phyloP scores from a whole-genome alignment of 53 echinoderm and acorn worm genomes.

The Stichopus horrens region DNA sequence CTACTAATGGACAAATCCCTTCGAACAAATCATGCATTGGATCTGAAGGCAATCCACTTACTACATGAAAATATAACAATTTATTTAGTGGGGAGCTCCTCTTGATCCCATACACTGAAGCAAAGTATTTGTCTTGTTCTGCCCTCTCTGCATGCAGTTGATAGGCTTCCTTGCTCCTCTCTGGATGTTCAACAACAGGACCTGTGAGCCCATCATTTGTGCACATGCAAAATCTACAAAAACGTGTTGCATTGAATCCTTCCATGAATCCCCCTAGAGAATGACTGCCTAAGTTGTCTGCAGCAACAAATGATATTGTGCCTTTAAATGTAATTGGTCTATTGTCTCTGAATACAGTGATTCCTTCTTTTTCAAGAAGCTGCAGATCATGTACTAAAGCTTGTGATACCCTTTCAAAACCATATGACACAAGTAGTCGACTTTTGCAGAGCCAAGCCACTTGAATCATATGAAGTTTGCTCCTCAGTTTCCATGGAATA shows the following conservation, averaged over 20 bases:
- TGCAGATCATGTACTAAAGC: conserved; percentile 4
- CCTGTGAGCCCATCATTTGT: too few species aligned
- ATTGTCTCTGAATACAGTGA: not conserved
- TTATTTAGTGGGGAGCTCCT: not conserved
- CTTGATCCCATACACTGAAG: not conserved
- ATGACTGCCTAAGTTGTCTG: too few species aligned
- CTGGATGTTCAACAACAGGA: too few species aligned
- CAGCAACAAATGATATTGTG: too few species aligned
- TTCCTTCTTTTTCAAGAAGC: not conserved
- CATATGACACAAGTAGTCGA: not conserved
- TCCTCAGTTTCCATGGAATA: not conserved
- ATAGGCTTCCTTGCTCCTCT: not conserved
- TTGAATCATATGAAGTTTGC: conserved; percentile 17
- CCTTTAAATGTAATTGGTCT: not conserved
- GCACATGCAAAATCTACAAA: conserved; percentile 17
- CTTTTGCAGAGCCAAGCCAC: conserved; percentile 21
- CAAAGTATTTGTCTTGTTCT: conserved; percentile 1
- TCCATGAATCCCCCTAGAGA: too few species aligned
- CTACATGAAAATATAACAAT: not conserved
- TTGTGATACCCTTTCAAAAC: not conserved
- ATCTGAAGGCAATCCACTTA: not conserved
- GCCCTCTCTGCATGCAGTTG: not conserved
- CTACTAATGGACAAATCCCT: too few species aligned
- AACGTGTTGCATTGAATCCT: too few species aligned
- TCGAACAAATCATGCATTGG: not conserved